phyloP scores from a whole-genome alignment of 2,113 vertebrate genomes.

The Malurus melanocephalus region DNA sequence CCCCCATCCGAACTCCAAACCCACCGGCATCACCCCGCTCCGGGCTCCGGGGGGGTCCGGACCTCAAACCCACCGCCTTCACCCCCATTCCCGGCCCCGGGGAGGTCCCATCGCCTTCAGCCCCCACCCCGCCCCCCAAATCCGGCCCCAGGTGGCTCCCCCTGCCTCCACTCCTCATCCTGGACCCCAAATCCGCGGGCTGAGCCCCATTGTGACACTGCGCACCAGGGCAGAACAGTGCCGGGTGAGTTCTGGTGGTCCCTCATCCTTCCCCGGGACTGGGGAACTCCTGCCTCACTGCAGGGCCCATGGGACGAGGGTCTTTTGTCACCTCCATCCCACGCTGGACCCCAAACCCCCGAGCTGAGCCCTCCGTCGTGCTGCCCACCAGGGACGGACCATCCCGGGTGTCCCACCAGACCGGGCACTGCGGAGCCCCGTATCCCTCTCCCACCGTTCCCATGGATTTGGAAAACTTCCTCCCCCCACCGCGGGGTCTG shows the following conservation, averaged over 20 bases:
- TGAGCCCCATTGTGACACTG: not conserved
- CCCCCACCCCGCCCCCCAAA: not conserved
- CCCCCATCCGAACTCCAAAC: not conserved
- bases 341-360: not conserved
- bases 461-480: not conserved
- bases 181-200: not conserved
- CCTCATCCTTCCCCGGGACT: not conserved
- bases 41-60: not conserved
- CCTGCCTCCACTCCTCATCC: not conserved
- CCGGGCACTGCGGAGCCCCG: not conserved
- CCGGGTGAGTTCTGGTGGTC: not conserved
- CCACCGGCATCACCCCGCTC: not conserved
- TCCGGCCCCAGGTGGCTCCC: not conserved
- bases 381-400: not conserved
- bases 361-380: not conserved
- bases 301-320: accelerated
- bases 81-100: not conserved
- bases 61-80: not conserved
- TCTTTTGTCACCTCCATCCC: not conserved
- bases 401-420: not conserved
- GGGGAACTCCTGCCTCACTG: not conserved
- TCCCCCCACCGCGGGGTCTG: not conserved
- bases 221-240: not conserved
- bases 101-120: not conserved
- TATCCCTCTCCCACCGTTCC: not conserved